These are phyloP conservation scores for Diglossa cyanea DNA, from an alignment of 2,797 vertebrate species.

Conservation along the genomic window DNA sequence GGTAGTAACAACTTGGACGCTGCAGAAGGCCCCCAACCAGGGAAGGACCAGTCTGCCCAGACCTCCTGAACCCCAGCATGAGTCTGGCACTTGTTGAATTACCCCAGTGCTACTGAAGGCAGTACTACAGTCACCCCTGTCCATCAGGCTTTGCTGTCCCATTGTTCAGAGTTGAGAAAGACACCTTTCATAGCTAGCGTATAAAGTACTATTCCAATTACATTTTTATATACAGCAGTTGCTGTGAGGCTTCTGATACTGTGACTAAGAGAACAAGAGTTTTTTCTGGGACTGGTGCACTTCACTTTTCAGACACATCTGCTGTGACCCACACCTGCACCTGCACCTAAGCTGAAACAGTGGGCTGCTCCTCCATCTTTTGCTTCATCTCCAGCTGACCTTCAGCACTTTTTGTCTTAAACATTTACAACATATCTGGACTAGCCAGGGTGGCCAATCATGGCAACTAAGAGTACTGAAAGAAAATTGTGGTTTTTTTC, in stretches of 20 bases:
- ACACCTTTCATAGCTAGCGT: not conserved
- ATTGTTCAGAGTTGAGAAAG: not conserved
- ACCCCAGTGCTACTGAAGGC: not conserved
- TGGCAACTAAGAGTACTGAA: not conserved
- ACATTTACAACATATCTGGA: not conserved
- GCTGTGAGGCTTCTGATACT: not conserved
- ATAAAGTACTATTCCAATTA: not conserved
- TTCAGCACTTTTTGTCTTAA: not conserved
- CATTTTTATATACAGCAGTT: not conserved
- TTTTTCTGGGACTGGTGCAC: not conserved
- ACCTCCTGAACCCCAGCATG: not conserved
- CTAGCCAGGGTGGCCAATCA: not conserved
- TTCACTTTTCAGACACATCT: not conserved
- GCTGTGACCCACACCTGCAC: not conserved
- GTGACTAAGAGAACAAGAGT: not conserved
- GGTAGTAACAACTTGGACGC: not conserved
- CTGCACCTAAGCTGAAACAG: not conserved
- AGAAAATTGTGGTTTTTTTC: not conserved
- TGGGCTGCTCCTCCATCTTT: not conserved
- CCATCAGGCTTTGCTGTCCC: not conserved
- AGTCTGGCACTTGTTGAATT: not conserved
- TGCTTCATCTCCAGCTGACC: not conserved
- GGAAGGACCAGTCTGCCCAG: not conserved
- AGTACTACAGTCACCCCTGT: not conserved
- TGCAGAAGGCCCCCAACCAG: accelerated